A percentile compares a stretch with the other conserved stretches of the same genome.
These are phyloP conservation scores for Vanessa atalanta DNA, from an alignment of 1,140 invertebrate species.

Conservation along the genomic window DNA sequence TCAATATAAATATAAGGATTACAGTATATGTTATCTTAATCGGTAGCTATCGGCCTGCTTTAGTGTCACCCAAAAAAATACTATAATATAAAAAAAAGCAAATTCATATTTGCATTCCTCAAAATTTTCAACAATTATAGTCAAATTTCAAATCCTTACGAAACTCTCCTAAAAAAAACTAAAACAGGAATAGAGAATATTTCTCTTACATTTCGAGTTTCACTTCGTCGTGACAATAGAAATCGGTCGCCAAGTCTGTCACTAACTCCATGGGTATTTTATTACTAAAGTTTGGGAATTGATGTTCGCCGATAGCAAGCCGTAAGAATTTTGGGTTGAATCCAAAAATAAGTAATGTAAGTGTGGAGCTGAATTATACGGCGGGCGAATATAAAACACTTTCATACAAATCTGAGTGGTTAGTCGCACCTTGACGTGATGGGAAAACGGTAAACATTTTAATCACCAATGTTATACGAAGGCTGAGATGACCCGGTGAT, in stretches of 20 bases:
- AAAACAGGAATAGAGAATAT: neutral
- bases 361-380: neutral
- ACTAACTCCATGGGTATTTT: constrained; percentile 24
- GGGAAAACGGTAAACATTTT: too few relatives aligned
- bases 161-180: neutral
- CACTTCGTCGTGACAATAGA: constrained; percentile 17
- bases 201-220: constrained; percentile 9
- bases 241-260: constrained; percentile 28
- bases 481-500: neutral
- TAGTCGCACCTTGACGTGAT: neutral
- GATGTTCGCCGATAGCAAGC: constrained; percentile 25
- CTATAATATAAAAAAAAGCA: too few relatives aligned
- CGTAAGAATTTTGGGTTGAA: constrained; percentile 23
- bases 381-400: neutral
- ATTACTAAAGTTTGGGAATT: constrained; percentile 32
- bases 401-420: neutral
- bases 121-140: too few relatives aligned
- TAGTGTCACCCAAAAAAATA: too few relatives aligned
- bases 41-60: too few relatives aligned
- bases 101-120: too few relatives aligned
- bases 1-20: too few relatives aligned
- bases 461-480: neutral
- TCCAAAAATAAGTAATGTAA: constrained; percentile 22
- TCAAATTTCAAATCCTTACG: too few relatives aligned
- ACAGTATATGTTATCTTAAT: too few relatives aligned